Conservation (phyloP, 2,113 vertebrate genomes). For the Aythya baeri region DNA sequence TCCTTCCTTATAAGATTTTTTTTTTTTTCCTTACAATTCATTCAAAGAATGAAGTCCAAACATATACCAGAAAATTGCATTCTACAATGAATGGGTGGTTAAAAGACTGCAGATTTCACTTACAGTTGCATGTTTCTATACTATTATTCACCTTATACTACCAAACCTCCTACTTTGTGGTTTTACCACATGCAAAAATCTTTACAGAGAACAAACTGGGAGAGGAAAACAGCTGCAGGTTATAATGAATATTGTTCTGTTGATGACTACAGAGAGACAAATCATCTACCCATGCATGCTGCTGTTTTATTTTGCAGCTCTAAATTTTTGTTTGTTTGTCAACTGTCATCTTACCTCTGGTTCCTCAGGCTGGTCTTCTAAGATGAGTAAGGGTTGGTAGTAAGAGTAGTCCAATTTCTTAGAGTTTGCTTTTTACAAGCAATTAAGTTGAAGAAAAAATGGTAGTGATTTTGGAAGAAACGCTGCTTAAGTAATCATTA, state of each 20-base stretch:
- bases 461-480: neutral
- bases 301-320: slow-evolving; percentile 6
- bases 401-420: neutral
- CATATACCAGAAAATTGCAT: neutral
- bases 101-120: neutral
- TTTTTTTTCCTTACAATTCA: neutral
- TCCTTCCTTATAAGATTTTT: neutral
- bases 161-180: neutral
- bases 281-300: neutral
- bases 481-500: neutral
- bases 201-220: neutral
- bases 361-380: neutral
- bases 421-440: too few relatives aligned
- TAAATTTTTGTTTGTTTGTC: neutral
- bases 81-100: neutral
- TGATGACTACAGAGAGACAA: neutral
- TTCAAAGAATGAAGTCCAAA: neutral
- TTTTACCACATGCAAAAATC: slow-evolving; percentile 10
- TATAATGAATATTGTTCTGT: neutral
- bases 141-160: neutral
- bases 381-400: neutral
- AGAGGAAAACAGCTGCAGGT: neutral
- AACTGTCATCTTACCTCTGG: neutral
- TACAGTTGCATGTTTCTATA: neutral
- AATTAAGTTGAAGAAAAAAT: neutral